Conservation (phyloP, 2,797 vertebrate species). For the Parauchenoglanis ngamensis region DNA sequence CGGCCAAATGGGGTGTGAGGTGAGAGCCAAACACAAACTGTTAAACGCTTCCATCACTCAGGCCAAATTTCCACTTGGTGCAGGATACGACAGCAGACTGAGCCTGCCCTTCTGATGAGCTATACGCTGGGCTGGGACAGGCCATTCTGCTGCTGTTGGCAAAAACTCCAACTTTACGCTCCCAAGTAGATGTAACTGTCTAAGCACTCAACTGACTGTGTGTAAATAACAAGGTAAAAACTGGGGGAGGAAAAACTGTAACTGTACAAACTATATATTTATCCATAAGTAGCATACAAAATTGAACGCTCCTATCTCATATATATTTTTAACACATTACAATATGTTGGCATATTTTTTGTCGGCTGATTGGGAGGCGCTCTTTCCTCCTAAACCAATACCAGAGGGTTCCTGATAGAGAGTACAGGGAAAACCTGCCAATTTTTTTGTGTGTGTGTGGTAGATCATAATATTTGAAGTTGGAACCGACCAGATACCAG, state of each 20-base stretch:
- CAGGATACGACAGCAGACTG: neutral
- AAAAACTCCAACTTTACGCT: neutral
- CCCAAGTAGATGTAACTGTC: neutral
- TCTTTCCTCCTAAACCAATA: neutral
- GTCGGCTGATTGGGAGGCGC: neutral
- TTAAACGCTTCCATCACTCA: neutral
- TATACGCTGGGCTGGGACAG: too few species aligned
- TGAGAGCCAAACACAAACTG: conserved; percentile 17
- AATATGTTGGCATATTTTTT: neutral
- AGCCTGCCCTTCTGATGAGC: neutral
- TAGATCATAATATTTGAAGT: neutral
- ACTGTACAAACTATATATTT: neutral
- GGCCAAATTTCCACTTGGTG: conserved; percentile 4
- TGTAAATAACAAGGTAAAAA: neutral
- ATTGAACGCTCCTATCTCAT: neutral
- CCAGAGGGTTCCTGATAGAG: neutral
- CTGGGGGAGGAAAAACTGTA: neutral
- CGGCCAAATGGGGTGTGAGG: conserved; percentile 32
- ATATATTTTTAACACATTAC: neutral
- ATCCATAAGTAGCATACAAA: neutral
- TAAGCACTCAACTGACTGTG: neutral
- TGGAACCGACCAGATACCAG: too few species aligned
- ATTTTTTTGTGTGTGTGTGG: neutral
- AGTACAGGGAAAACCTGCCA: neutral
- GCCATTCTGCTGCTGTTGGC: neutral